Evolutionary conservation across 35 echinoderm and acorn worm species (phyloP).

Genomic region (Apostichopus japonicus): DNA sequence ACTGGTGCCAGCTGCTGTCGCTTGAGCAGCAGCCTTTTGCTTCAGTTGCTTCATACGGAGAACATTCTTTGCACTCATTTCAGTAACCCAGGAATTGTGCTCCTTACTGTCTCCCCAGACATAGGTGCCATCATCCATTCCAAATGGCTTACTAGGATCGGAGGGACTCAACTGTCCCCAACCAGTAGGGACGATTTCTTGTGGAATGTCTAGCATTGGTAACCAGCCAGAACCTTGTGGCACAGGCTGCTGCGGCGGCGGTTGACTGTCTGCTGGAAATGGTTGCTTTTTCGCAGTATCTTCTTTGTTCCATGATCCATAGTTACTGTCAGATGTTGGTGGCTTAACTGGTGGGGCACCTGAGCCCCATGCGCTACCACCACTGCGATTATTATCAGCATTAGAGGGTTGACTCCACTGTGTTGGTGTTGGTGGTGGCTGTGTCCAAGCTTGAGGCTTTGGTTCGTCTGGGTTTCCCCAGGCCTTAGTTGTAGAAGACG

Average conservation of each 20-base stretch:
- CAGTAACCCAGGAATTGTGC: constrained; percentile 80
- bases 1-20: constrained; percentile 59
- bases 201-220: constrained; percentile 60
- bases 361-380: constrained; percentile 1
- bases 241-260: constrained; percentile 12
- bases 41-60: constrained; percentile 61
- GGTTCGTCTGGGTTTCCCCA: constrained; percentile 51
- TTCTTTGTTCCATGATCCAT: constrained; percentile 51
- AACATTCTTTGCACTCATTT: constrained; percentile 62
- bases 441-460: constrained; percentile 55
- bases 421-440: constrained; percentile 30
- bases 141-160: constrained; percentile 30
- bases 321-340: constrained; percentile 30
- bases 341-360: constrained; percentile 21
- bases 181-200: constrained; percentile 84
- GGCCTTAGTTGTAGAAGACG: neutral
- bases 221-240: constrained; percentile 43
- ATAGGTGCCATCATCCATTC: constrained; percentile 91
- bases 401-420: constrained; percentile 13
- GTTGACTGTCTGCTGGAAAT: constrained; percentile 14
- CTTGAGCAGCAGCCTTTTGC: constrained; percentile 21
- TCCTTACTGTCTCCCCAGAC: constrained; percentile 92
- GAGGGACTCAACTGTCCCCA: constrained; percentile 69
- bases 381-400: neutral
- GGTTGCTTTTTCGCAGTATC: constrained; percentile 39